phyloP scores from a whole-genome alignment of 2,113 vertebrate genomes.

The Pontoporia blainvillei region DNA sequence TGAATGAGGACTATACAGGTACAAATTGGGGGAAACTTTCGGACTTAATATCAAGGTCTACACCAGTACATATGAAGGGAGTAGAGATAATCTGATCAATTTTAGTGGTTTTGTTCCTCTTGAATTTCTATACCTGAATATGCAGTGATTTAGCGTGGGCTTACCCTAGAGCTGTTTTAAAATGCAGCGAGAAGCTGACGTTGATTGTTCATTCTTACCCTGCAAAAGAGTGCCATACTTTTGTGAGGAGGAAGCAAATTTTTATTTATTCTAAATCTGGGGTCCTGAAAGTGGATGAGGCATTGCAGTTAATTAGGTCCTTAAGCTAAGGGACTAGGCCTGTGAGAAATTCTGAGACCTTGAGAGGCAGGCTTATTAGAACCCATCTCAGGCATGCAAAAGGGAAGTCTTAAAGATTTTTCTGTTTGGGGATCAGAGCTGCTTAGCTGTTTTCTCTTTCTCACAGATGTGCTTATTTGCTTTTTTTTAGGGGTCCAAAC shows the following conservation, averaged over 20 bases:
- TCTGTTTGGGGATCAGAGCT: neutral
- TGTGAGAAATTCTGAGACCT: neutral
- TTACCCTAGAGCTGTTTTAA: neutral
- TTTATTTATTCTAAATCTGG: neutral
- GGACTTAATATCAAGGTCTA: neutral
- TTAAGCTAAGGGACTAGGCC: neutral
- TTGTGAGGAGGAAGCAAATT: neutral
- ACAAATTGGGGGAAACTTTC: neutral
- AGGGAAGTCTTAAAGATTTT: neutral
- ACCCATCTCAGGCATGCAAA: neutral
- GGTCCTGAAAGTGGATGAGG: neutral
- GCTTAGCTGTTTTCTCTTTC: neutral
- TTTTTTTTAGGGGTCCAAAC: neutral
- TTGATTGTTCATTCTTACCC: neutral
- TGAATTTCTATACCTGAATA: neutral
- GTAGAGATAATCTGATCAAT: neutral
- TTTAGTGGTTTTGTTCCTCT: neutral
- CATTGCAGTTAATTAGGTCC: neutral
- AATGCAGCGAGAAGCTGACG: neutral
- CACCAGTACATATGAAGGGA: accelerated
- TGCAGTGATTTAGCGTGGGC: neutral
- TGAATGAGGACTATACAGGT: neutral
- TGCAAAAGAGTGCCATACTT: neutral
- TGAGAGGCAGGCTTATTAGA: neutral
- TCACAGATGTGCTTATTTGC: neutral